A percentile compares a stretch with the other conserved stretches of the same genome.
phyloP scores from a whole-genome alignment of 1,140 invertebrate species.

The Cherax quadricarinatus region DNA sequence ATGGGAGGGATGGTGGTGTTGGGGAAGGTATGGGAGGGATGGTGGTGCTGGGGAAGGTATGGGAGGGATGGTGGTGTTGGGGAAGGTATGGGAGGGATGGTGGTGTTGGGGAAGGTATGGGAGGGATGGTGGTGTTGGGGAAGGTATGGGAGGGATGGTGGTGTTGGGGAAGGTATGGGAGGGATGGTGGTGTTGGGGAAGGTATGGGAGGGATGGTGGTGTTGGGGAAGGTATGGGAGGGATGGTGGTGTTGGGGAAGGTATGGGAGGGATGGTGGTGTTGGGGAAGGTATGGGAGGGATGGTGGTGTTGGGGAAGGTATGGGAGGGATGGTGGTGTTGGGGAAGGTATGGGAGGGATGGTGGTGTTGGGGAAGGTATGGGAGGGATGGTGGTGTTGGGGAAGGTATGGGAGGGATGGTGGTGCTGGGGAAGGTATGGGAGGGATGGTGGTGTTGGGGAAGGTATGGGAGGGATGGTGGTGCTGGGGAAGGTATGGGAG shows the following conservation, averaged over 20 bases:
- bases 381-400: not conserved
- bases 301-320: not conserved
- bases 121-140: not conserved
- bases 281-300: not conserved
- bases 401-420: not conserved
- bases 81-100: not conserved
- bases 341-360: not conserved
- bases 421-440: not conserved
- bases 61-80: not conserved
- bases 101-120: not conserved
- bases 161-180: not conserved
- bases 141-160: not conserved
- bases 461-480: not conserved
- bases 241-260: not conserved
- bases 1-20: too few species aligned
- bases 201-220: not conserved
- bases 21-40: not conserved
- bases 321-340: not conserved
- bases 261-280: too few species aligned
- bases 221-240: not conserved
- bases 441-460: too few species aligned
- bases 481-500: not conserved
- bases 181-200: too few species aligned
- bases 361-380: not conserved
- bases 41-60: not conserved